Evolutionary conservation across 2,113 vertebrate species (phyloP).

Genomic region (Piprites chloris): DNA sequence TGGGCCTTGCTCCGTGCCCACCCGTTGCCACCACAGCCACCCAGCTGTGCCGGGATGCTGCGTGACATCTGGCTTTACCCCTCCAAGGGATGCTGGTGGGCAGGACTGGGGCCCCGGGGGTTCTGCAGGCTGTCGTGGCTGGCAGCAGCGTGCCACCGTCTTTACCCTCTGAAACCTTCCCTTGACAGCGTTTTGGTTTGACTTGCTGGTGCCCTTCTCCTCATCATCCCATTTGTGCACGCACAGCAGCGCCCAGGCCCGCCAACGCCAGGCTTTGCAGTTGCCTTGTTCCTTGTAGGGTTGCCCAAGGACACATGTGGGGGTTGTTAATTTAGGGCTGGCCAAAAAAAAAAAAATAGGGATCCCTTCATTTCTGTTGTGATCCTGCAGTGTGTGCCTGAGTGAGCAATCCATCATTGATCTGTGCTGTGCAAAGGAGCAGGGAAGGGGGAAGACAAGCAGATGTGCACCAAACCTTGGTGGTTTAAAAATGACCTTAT

Average conservation of each 20-base stretch:
- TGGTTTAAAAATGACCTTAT: background rate
- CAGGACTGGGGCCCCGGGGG: background rate
- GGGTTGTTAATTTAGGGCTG: background rate
- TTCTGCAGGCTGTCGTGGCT: background rate
- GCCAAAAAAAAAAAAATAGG: background rate
- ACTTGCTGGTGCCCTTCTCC: background rate
- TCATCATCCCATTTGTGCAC: accelerated
- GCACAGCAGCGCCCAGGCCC: accelerated
- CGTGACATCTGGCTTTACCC: accelerated
- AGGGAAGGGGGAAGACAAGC: background rate
- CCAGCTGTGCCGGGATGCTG: accelerated
- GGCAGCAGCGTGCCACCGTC: background rate
- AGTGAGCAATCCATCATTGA: background rate
- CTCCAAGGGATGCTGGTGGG: background rate
- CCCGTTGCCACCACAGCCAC: accelerated
- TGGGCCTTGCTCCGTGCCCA: background rate
- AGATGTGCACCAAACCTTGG: accelerated
- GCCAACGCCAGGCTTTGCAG: background rate
- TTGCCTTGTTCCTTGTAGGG: background rate
- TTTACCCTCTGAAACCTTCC: background rate
- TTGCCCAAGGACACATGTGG: background rate
- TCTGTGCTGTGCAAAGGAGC: background rate
- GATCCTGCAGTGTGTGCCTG: background rate
- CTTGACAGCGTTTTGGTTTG: background rate
- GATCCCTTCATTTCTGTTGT: background rate